Conservation (phyloP, 2,113 vertebrate species). For the Capricornis sumatraensis region DNA sequence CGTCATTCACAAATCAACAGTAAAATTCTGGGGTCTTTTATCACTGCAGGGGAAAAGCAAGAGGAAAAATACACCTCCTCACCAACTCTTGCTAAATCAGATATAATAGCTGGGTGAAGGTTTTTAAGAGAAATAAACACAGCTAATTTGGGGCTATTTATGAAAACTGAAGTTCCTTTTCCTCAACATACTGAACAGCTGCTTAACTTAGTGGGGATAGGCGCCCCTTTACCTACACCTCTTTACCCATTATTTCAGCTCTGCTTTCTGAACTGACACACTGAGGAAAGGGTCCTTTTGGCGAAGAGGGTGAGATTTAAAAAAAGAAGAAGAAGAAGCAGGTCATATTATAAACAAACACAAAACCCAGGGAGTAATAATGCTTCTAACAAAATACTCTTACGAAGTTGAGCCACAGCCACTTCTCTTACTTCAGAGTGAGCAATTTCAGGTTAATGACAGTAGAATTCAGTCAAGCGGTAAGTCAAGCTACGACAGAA, state of each 20-base stretch:
- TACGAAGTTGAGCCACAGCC: neutral
- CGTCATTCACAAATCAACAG: neutral
- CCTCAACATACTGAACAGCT: neutral
- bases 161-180: neutral
- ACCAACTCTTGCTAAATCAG: neutral
- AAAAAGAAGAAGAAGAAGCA: neutral
- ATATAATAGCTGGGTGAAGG: neutral
- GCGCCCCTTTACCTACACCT: neutral
- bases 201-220: neutral
- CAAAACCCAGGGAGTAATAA: neutral
- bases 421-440: neutral
- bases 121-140: constrained; percentile 26
- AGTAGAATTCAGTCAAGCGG: neutral
- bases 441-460: neutral
- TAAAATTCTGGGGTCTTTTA: neutral
- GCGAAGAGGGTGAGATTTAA: neutral
- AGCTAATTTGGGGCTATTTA: neutral
- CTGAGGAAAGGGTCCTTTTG: neutral
- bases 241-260: neutral
- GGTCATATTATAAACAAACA: neutral
- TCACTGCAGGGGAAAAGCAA: neutral
- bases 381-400: neutral
- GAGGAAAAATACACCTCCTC: neutral
- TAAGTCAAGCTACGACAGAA: neutral
- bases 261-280: neutral